These are phyloP conservation scores for Pardosa pseudoannulata DNA, from an alignment of 2,888 invertebrate genomes.

Conservation along the genomic window DNA sequence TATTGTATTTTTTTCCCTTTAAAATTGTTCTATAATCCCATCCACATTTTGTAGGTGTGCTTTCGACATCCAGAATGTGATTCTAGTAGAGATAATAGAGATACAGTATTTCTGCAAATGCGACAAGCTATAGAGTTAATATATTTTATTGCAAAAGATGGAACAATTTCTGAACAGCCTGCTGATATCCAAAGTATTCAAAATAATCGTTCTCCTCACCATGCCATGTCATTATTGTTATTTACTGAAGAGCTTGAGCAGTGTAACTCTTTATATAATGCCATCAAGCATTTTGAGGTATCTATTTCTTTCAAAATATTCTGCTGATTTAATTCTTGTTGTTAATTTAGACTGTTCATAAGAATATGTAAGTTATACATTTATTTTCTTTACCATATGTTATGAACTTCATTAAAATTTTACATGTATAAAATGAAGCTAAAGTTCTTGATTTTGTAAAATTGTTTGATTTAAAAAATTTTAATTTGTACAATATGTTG, in stretches of 20 bases:
- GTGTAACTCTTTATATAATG: conserved; percentile 83
- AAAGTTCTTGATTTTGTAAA: too few relatives aligned
- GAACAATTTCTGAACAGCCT: conserved; percentile 80
- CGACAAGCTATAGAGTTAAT: conserved; percentile 97
- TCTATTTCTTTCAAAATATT: background rate
- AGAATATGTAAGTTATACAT: too few relatives aligned
- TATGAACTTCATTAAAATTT: too few relatives aligned
- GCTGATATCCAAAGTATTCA: conserved; percentile 35
- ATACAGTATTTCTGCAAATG: conserved; percentile 96
- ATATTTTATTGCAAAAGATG: conserved; percentile 97
- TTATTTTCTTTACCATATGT: too few relatives aligned
- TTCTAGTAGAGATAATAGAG: conserved; percentile 94
- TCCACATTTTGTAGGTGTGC: conserved; percentile 81
- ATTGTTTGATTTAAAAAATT: too few relatives aligned
- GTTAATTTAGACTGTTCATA: too few relatives aligned
- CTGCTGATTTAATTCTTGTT: too few relatives aligned
- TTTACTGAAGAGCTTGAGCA: conserved; percentile 77
- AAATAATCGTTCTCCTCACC: conserved; percentile 47
- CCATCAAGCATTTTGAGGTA: conserved; percentile 87
- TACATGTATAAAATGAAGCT: too few relatives aligned
- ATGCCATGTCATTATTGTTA: conserved; percentile 41
- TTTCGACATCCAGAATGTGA: conserved; percentile 95
- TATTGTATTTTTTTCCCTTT: background rate
- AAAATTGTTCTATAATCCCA: background rate
- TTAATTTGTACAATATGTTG: too few relatives aligned